Percentiles rank a stretch among this genome's conserved stretches.
Evolutionary conservation across 2,113 vertebrate species (phyloP).

Genomic region (Climacteris rufus): DNA sequence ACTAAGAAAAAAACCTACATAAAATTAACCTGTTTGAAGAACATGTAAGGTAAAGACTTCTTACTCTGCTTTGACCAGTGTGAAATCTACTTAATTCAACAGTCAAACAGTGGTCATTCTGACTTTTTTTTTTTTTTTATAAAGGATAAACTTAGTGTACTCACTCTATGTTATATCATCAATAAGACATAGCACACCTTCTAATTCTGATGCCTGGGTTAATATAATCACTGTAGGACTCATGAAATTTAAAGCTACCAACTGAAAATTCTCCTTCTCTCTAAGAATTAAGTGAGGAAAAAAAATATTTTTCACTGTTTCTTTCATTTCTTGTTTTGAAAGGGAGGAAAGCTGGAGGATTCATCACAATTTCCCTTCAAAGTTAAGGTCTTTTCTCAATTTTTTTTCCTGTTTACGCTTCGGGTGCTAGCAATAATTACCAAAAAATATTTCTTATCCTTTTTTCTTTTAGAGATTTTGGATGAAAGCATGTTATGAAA

Average conservation of each 20-base stretch:
- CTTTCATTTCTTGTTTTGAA: background rate
- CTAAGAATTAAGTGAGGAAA: background rate
- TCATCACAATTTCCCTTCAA: background rate
- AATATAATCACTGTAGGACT: background rate
- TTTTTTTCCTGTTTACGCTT: background rate
- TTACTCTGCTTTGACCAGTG: background rate
- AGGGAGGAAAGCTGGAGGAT: accelerated
- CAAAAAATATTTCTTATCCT: background rate
- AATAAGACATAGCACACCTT: background rate
- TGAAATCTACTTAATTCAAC: background rate
- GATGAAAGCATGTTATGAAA: background rate
- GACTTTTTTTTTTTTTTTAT: background rate
- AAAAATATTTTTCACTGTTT: accelerated
- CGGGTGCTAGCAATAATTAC: background rate
- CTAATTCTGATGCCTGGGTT: background rate
- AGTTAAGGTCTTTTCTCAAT: background rate
- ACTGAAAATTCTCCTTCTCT: background rate
- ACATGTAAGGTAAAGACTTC: background rate
- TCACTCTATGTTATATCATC: background rate
- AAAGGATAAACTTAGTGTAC: background rate
- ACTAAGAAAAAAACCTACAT: background rate
- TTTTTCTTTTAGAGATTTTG: background rate
- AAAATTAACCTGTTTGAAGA: background rate
- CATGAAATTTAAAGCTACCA: background rate
- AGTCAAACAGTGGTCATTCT: background rate